A percentile compares a stretch with the other conserved stretches of the same genome.
phyloP scores from a whole-genome alignment of 2,113 vertebrate genomes.

The Oreocharis arfaki region DNA sequence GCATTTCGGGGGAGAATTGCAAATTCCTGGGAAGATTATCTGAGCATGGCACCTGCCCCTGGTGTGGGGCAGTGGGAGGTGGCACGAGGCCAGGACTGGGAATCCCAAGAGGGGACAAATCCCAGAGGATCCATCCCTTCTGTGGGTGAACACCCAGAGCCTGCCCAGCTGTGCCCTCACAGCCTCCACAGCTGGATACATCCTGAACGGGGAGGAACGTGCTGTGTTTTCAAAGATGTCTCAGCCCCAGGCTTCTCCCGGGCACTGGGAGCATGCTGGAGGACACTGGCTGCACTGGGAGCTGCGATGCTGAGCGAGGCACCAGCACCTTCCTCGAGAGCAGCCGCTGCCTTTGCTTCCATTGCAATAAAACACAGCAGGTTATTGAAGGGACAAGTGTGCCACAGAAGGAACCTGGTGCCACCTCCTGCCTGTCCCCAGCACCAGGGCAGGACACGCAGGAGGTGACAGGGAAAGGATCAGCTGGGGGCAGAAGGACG shows the following conservation, averaged over 20 bases:
- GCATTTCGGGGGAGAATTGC: background rate
- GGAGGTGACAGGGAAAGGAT: background rate
- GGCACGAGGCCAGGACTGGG: background rate
- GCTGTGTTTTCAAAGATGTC: background rate
- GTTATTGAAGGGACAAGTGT: background rate
- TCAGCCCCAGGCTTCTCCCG: background rate
- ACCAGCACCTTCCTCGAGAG: background rate
- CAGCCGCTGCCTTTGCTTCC: background rate
- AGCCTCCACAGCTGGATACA: background rate
- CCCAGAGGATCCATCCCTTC: background rate
- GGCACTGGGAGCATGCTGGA: background rate
- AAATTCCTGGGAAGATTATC: constrained; percentile 30
- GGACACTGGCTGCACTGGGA: background rate
- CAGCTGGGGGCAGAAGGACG: background rate
- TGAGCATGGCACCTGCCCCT: background rate
- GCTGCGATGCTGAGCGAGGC: background rate
- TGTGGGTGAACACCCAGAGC: background rate
- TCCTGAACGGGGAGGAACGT: rapidly evolving
- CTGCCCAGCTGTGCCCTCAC: background rate
- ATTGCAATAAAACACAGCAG: rapidly evolving
- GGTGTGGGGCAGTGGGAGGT: background rate
- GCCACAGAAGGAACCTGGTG: background rate
- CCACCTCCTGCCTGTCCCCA: background rate
- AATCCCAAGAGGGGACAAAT: background rate
- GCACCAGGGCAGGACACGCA: background rate